These are phyloP conservation scores for Hucho hucho DNA, from an alignment of 2,113 vertebrate genomes.

Conservation along the genomic window DNA sequence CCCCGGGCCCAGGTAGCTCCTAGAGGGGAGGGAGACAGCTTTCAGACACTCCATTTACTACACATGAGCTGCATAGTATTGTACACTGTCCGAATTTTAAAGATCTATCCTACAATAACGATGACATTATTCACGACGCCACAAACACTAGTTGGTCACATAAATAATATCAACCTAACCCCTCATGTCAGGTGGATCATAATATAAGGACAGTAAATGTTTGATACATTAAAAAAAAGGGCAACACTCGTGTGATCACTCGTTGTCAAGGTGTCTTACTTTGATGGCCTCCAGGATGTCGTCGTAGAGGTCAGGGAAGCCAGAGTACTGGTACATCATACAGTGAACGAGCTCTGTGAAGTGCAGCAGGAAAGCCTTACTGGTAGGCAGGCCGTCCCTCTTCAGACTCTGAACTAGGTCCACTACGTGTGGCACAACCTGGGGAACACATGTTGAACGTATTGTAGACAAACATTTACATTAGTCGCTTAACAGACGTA, in stretches of 20 bases:
- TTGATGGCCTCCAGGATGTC: constrained; percentile 91
- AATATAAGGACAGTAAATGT: no score
- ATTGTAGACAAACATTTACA: not conserved
- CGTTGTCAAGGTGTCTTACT: constrained; percentile 67
- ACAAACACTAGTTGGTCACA: no score
- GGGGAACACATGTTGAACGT: not conserved
- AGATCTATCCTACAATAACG: no score
- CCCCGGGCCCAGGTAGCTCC: constrained; percentile 90
- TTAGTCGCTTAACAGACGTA: no score
- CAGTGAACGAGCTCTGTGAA: constrained; percentile 91
- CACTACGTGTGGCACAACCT: constrained; percentile 91
- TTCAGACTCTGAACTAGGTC: constrained; percentile 84
- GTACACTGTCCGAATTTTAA: no score
- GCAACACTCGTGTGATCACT: no score
- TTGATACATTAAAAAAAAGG: no score
- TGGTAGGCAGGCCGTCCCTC: constrained; percentile 85
- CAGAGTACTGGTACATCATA: constrained; percentile 99
- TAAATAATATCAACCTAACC: no score
- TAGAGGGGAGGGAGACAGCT: constrained; percentile 35
- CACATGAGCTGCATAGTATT: not conserved
- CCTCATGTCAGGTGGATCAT: no score
- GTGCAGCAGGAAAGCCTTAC: constrained; percentile 87
- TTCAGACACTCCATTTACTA: not conserved
- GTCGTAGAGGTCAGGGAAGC: constrained; percentile 98
- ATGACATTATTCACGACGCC: no score